Percentiles rank a stretch among this genome's conserved stretches.
Evolutionary conservation across 2,113 vertebrate genomes (phyloP).

Genomic region (Hymenochirus boettgeri): DNA sequence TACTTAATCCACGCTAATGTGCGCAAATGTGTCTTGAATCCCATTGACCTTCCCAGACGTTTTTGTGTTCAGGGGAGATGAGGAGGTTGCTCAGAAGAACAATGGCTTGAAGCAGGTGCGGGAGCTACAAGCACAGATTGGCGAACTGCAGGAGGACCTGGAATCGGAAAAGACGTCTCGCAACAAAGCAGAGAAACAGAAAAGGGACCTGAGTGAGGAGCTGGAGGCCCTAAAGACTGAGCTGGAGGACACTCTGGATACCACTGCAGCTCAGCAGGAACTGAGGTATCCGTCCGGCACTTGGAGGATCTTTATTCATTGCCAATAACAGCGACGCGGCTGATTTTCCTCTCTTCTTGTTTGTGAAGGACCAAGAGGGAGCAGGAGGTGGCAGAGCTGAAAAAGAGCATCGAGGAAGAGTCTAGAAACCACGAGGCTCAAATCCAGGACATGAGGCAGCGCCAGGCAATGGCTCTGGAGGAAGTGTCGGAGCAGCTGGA

Average conservation of each 20-base stretch:
- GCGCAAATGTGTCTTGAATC: no score
- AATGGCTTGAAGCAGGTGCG: slow-evolving; percentile 85
- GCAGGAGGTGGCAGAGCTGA: slow-evolving; percentile 93
- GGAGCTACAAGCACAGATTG: slow-evolving; percentile 90
- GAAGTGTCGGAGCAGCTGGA: slow-evolving; percentile 94
- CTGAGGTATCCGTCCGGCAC: slow-evolving; percentile 76
- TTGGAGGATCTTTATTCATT: no score
- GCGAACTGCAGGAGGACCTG: slow-evolving; percentile 91
- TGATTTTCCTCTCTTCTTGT: background rate
- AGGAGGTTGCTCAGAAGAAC: slow-evolving; percentile 87
- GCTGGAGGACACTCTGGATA: slow-evolving; percentile 94
- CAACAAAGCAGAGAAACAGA: slow-evolving; percentile 94
- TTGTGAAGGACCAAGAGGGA: slow-evolving; percentile 83
- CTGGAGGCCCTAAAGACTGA: slow-evolving; percentile 94
- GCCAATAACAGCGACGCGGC: no score
- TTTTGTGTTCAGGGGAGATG: slow-evolving; percentile 73
- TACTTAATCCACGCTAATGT: no score
- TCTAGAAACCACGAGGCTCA: slow-evolving; percentile 90
- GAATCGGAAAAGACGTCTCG: slow-evolving; percentile 87
- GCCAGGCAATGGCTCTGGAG: slow-evolving; percentile 81
- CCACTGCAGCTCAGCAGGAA: slow-evolving; percentile 94
- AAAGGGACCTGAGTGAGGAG: slow-evolving; percentile 92
- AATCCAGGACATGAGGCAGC: slow-evolving; percentile 92
- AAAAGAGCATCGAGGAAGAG: slow-evolving; percentile 96
- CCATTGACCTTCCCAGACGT: background rate